phyloP scores from a whole-genome alignment of 2,113 vertebrate species.

The Gavia stellata region DNA sequence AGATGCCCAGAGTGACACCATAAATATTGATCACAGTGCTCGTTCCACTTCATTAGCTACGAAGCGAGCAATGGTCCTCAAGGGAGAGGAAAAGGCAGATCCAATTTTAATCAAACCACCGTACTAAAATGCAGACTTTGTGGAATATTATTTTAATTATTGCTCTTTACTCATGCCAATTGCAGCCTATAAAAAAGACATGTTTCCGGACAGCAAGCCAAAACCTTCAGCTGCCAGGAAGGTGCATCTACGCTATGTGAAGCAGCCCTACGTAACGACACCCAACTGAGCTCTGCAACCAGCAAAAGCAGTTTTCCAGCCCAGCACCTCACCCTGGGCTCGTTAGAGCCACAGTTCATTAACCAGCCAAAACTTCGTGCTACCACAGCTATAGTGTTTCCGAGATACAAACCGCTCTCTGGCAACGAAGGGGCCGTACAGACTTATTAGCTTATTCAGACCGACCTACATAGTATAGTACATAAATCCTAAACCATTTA shows the following conservation, averaged over 20 bases:
- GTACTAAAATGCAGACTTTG: background rate
- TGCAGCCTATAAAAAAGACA: background rate
- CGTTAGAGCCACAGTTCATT: background rate
- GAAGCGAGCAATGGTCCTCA: background rate
- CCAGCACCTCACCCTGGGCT: background rate
- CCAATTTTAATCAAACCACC: background rate
- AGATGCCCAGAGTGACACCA: constrained; percentile 10
- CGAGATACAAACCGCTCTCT: background rate
- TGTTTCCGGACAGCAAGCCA: background rate
- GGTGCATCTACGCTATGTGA: background rate
- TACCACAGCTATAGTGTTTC: background rate
- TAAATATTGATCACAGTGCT: constrained; percentile 39
- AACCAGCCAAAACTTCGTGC: background rate
- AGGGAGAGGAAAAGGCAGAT: background rate
- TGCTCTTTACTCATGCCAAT: background rate
- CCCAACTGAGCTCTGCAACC: background rate
- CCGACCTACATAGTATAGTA: background rate
- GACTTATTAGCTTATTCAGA: background rate
- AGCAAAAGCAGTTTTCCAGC: constrained; percentile 5
- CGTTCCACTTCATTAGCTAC: constrained; percentile 23
- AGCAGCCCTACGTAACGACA: background rate
- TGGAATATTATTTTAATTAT: constrained; percentile 46
- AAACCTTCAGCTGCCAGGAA: background rate
- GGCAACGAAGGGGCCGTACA: background rate
- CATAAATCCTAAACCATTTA: constrained; percentile 48